These are phyloP conservation scores for Nephrotoma appendiculata DNA, from an alignment of 2,888 invertebrate genomes.

Conservation along the genomic window DNA sequence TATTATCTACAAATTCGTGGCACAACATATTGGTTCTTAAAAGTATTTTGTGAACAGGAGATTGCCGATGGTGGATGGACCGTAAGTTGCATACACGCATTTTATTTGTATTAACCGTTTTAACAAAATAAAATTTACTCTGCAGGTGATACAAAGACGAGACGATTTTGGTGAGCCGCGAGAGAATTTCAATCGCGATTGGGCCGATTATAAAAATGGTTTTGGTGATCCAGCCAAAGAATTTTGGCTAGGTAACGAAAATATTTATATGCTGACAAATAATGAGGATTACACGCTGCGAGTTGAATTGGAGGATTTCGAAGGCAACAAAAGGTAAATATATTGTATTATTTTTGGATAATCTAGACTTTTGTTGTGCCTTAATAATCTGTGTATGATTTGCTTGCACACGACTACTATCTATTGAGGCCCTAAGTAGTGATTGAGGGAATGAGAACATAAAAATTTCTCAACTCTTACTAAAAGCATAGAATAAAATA, in stretches of 20 bases:
- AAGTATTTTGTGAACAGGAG: slow-evolving; percentile 82
- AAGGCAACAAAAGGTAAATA: slow-evolving; percentile 71
- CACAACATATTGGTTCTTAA: slow-evolving; percentile 85
- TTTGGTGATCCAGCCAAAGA: slow-evolving; percentile 82
- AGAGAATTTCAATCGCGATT: slow-evolving; percentile 83
- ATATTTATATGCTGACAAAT: slow-evolving; percentile 85
- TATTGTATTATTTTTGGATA: background rate
- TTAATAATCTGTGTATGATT: background rate
- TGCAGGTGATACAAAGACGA: slow-evolving; percentile 74
- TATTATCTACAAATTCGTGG: slow-evolving; percentile 83
- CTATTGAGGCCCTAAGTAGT: too few relatives aligned
- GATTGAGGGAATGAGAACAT: background rate
- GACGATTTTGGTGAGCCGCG: slow-evolving; percentile 78
- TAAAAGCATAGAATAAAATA: too few relatives aligned
- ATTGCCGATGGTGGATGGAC: slow-evolving; percentile 87
- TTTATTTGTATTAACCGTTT: background rate
- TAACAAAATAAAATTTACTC: slow-evolving; percentile 8
- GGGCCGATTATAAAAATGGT: slow-evolving; percentile 86
- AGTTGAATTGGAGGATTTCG: slow-evolving; percentile 83
- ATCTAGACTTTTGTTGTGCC: background rate
- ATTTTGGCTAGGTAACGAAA: slow-evolving; percentile 88
- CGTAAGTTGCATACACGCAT: slow-evolving; percentile 39
- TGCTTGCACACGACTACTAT: too few relatives aligned
- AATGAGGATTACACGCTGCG: slow-evolving; percentile 79
- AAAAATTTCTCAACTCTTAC: background rate